A percentile compares a stretch with the other conserved stretches of the same genome.
phyloP scores from a whole-genome alignment of 2,888 invertebrate species.

The Oscheius sp. region DNA sequence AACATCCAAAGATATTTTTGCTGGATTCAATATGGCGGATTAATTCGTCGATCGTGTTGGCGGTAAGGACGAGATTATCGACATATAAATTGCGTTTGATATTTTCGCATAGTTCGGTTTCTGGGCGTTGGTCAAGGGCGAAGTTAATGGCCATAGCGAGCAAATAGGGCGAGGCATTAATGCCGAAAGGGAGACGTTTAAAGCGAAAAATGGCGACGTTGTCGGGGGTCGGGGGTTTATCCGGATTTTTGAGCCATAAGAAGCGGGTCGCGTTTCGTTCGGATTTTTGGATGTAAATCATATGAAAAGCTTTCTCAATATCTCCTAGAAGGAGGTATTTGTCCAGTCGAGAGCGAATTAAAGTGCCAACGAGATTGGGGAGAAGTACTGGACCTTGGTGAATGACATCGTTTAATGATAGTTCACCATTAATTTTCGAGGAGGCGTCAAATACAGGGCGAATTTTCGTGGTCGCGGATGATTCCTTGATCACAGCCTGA shows the following conservation, averaged over 20 bases:
- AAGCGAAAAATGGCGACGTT: conserved; percentile 51
- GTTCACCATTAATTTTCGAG: conserved; percentile 15
- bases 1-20: neutral
- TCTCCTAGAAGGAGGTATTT: conserved; percentile 41
- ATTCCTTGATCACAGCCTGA: conserved; percentile 42
- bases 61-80: conserved; percentile 4
- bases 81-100: conserved; percentile 17
- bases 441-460: conserved; percentile 59
- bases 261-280: conserved; percentile 48
- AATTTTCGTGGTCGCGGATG: neutral
- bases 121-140: conserved; percentile 23
- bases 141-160: conserved; percentile 43
- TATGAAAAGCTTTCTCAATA: conserved; percentile 60
- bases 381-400: conserved; percentile 47
- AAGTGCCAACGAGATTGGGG: conserved; percentile 40
- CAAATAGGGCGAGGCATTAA: conserved; percentile 45
- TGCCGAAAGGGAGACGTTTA: conserved; percentile 51
- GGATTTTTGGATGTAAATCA: conserved; percentile 39
- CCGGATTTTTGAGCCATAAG: conserved; percentile 50
- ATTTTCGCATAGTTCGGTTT: conserved; percentile 1
- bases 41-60: neutral
- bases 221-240: conserved; percentile 8
- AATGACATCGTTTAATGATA: conserved; percentile 48
- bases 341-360: conserved; percentile 42
- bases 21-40: neutral